Evolutionary conservation across 37 sponge, comb jelly and placozoan species (phyloP), one percentile per base, ranked within the genome.

Genomic region (Aplysina aerophoba): DNA sequence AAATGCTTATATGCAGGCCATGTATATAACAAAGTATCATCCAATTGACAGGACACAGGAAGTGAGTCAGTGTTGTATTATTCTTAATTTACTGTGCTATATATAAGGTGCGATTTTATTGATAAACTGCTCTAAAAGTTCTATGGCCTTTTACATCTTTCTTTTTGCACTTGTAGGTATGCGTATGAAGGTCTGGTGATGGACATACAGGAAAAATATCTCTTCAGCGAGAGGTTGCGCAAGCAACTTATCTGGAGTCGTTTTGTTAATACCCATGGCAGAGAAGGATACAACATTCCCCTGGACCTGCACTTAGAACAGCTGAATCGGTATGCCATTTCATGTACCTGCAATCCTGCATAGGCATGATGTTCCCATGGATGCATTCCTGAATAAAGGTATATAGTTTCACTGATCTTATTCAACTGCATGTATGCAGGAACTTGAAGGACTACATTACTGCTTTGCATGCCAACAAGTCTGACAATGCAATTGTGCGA

Each of bases 271-370:
- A 91, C 87, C 0, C 55, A 66, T 25, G 91, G 91, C 5, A 15
- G 25, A 16, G 24, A 27, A 21, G 91, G 91, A 3, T n/a, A 54
- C 17, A 84, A 91, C 73, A 87, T 91, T 14, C 83, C 90, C 35
- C 63, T 67, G 62, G 90, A 90, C 31, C n/a, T 90, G 19, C 81
- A 77, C 71, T 77, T 90, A 80, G 91, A 90, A 19, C 89, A 89
- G 37, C 34, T 89, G 14, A 89, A 71, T 53, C 27, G 56, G 24
- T 73, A 28, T 25, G 69, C 69, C 15, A 14, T n/a, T n/a, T n/a
- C n/a, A n/a, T n/a, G n/a, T n/a, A n/a, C n/a, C n/a, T 65, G 22
- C 22, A 65, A 21, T 20, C 37, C 40, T 31, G 37, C 38, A n/a
- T 73, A 21, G 31, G 12, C 39, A 73, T 73, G n/a, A n/a, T n/a